These are phyloP conservation scores for Garrulus glandarius DNA, from an alignment of 2,797 vertebrate species.

Conservation along the genomic window DNA sequence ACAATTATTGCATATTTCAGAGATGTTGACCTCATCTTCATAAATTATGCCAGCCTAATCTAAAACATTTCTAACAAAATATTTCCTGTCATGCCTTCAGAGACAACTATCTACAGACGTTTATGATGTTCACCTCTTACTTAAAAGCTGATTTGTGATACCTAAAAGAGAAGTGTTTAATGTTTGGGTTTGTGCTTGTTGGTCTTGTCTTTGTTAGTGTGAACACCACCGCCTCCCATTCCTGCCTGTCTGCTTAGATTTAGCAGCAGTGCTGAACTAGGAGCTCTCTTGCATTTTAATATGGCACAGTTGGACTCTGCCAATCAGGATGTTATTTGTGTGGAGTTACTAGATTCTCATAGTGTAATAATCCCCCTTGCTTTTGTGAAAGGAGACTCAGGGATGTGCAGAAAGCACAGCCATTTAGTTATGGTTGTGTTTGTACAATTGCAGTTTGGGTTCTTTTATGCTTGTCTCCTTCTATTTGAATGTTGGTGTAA, in stretches of 20 bases:
- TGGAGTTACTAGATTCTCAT: not conserved
- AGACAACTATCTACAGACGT: not conserved
- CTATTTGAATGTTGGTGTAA: not conserved
- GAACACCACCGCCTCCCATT: rapidly evolving
- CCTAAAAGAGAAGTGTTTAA: not conserved
- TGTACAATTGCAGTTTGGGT: not conserved
- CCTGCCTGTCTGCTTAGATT: not conserved
- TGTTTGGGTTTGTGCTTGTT: not conserved
- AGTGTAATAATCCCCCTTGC: not conserved
- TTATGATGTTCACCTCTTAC: not conserved
- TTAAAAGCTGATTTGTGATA: not conserved
- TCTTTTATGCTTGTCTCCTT: not conserved
- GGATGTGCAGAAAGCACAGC: not conserved
- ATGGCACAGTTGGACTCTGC: not conserved
- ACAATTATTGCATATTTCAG: not conserved
- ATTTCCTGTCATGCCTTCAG: not conserved
- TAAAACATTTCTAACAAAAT: not conserved
- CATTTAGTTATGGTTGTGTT: not conserved
- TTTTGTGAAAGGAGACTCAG: not conserved
- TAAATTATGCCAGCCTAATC: not conserved
- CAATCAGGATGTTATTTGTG: not conserved
- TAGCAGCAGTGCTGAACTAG: not conserved
- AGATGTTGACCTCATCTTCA: not conserved
- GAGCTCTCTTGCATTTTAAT: not conserved
- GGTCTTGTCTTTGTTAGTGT: not conserved